phyloP scores from a whole-genome alignment of 1,140 invertebrate species.

The Metopolophium dirhodum region DNA sequence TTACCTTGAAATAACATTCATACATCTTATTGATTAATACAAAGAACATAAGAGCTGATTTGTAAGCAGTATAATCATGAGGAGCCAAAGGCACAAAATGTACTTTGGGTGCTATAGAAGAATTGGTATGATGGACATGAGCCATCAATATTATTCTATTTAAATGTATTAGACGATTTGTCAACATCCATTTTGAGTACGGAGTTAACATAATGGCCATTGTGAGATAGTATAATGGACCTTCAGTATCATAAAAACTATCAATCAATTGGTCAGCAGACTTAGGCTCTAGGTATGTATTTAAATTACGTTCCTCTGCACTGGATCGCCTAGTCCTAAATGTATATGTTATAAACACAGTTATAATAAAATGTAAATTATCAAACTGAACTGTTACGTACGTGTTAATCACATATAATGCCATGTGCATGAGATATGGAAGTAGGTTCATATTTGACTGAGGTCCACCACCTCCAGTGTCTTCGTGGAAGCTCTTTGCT shows the following conservation, averaged over 20 bases:
- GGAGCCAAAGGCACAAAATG: slow-evolving; percentile 62
- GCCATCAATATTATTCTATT: slow-evolving; percentile 79
- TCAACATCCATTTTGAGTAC: slow-evolving; percentile 72
- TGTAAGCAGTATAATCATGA: slow-evolving; percentile 80
- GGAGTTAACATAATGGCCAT: slow-evolving; percentile 81
- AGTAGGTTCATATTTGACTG: slow-evolving; percentile 97
- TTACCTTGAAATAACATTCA: slow-evolving; percentile 76
- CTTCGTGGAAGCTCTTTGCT: slow-evolving; percentile 95
- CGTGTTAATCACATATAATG: slow-evolving; percentile 94
- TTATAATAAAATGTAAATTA: background rate
- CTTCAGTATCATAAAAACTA: slow-evolving; percentile 85
- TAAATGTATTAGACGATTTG: slow-evolving; percentile 74
- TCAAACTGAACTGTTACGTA: slow-evolving; percentile 65
- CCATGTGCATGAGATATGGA: slow-evolving; percentile 93
- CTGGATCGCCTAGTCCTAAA: slow-evolving; percentile 76
- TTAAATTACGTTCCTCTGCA: slow-evolving; percentile 77
- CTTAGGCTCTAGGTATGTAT: slow-evolving; percentile 72
- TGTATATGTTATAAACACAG: slow-evolving; percentile 59
- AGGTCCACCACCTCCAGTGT: slow-evolving; percentile 94
- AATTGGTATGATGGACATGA: slow-evolving; percentile 73
- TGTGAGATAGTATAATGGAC: slow-evolving; percentile 84
- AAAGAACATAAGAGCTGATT: slow-evolving; percentile 85
- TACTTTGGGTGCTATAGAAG: slow-evolving; percentile 63
- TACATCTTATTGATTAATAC: slow-evolving; percentile 80
- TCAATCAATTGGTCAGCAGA: slow-evolving; percentile 74